A percentile compares a stretch with the other conserved stretches of the same genome.
phyloP scores from a whole-genome alignment of 2,797 vertebrate genomes.

The Serranus cabrilla region DNA sequence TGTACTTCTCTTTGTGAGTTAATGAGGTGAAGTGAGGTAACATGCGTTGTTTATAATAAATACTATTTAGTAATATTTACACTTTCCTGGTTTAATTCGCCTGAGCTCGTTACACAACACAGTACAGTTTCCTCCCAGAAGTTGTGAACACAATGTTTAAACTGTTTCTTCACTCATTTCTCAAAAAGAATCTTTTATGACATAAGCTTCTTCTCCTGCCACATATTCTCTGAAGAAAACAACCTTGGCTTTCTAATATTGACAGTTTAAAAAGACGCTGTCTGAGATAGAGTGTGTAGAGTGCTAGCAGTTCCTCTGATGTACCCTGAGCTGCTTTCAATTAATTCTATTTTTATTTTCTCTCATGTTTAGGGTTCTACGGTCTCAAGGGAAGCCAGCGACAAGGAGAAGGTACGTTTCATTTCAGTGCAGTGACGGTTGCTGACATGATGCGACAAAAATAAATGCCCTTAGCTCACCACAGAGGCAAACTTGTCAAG shows the following conservation, averaged over 20 bases:
- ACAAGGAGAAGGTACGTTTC: constrained; percentile 93
- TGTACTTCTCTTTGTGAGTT: too few species aligned
- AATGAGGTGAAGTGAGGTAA: too few species aligned
- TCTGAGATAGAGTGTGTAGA: background rate
- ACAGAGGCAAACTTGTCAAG: constrained; percentile 54
- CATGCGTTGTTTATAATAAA: too few species aligned
- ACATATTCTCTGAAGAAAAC: constrained; percentile 40
- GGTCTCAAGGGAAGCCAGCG: constrained; percentile 95
- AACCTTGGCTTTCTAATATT: constrained; percentile 7
- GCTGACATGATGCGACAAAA: constrained; percentile 53
- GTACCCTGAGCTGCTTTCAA: constrained; percentile 32
- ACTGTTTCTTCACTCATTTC: background rate
- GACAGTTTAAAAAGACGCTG: constrained; percentile 40
- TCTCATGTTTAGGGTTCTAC: constrained; percentile 91
- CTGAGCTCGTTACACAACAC: background rate
- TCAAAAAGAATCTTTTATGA: background rate
- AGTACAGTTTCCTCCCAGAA: background rate
- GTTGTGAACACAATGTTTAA: background rate
- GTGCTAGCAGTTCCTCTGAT: constrained; percentile 42
- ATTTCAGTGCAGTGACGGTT: constrained; percentile 44
- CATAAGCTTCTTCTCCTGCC: constrained; percentile 33
- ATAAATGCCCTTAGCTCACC: constrained; percentile 59
- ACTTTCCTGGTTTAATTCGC: background rate
- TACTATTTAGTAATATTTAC: too few species aligned
- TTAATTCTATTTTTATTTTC: constrained; percentile 60